Base-by-base conservation (phyloP, 2,888 invertebrate species). In the Hypena proboscidalis region DNA sequence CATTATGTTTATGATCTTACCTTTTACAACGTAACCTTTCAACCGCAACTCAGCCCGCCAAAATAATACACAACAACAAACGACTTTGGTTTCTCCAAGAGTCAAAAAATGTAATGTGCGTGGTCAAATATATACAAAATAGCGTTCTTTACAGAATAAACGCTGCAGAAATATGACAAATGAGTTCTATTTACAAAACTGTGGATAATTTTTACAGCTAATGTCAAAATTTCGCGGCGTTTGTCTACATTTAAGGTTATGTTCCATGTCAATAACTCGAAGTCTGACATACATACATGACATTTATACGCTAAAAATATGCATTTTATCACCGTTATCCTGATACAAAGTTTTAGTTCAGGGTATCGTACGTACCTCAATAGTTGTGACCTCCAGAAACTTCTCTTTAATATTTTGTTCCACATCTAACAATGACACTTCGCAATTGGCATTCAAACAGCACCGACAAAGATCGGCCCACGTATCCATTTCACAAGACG, bases 401-500 rank as follows among this genome's bases (percentile, higher is more conserved):
- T 86, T 89, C 41, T 77, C 72, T 38, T 72, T 72, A 23, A 85
- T 67, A 58, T 80, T 83, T 58, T 80, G 72, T 50, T 77, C 74
- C 29, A 64, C 71, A 60, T 85, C 84, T 54, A 85, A 69, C 57
- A 91, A 68, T 67, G 88, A 85, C 74, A 90, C 83, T 63, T 83
- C 73, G 6, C 83, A 74, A 67, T 86, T 77, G 45, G 87, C 81
- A 58, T 86, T 80, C 47, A 91, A 72, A 69, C 91, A 91, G 68
- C 89, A 86, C 30, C 91, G 85, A 69, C 91, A 91, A 49, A 90
- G 78, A 70, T 85, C 80, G 39, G 81, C 74, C 89, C 88, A 90
- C 76, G 77, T 73, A 67, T 88, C 88, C 90, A 90, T 90, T 74
- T 84, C 75, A 77, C 59, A 69, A 67, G 60, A 67, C 67, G 75